Percentiles rank a stretch among this genome's conserved stretches.
Conservation (phyloP, 2,113 vertebrate species). For the Procavia capensis region DNA sequence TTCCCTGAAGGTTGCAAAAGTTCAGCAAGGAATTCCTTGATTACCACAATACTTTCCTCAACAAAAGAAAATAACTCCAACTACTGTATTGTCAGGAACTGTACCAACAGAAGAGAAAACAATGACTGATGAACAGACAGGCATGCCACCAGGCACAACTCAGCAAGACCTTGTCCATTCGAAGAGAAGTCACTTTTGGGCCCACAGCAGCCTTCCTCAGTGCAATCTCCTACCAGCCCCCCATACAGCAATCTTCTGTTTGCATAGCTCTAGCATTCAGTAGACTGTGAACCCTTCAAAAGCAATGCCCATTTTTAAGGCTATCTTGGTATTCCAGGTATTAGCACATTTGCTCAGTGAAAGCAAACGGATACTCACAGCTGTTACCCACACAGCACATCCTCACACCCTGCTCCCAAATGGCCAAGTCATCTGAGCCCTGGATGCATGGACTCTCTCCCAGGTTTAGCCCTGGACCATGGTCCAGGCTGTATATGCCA, state of each 20-base stretch:
- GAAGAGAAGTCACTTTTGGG: not conserved
- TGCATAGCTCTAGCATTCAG: not conserved
- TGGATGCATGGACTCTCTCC: not conserved
- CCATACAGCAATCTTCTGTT: not conserved
- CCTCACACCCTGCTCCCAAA: not conserved
- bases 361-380: not conserved
- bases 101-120: not conserved
- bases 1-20: slow-evolving; percentile 38
- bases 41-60: slow-evolving; percentile 45
- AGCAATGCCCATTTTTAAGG: not conserved
- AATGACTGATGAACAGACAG: not conserved
- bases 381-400: not conserved
- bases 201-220: not conserved
- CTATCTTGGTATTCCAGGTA: not conserved
- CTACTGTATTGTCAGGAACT: not conserved
- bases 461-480: not conserved
- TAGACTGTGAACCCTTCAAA: not conserved
- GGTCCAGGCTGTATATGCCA: not conserved
- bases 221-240: not conserved
- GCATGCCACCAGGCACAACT: not conserved
- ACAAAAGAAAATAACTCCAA: slow-evolving; percentile 42
- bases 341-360: not conserved
- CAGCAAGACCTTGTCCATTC: not conserved
- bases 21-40: slow-evolving; percentile 57
- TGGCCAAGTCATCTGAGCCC: not conserved